Percentiles rank a stretch among this genome's conserved stretches.
phyloP scores from a whole-genome alignment of 2,797 vertebrate genomes.

The Parambassis ranga region DNA sequence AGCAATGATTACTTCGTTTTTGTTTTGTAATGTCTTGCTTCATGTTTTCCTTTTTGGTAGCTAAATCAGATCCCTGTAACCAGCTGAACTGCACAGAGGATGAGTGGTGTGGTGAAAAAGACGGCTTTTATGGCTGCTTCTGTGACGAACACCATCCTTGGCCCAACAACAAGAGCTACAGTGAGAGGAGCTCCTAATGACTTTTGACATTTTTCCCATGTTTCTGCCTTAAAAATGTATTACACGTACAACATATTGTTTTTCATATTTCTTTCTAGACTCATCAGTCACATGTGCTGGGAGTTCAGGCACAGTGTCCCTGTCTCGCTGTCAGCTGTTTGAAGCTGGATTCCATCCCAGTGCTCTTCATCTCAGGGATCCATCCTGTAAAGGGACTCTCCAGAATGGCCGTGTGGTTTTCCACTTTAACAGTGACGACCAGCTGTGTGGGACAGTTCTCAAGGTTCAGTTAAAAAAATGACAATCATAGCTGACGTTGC shows the following conservation, averaged over 20 bases:
- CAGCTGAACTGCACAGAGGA: slow-evolving; percentile 51
- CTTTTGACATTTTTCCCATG: background rate
- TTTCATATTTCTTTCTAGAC: slow-evolving; percentile 49
- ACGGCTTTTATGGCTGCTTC: slow-evolving; percentile 62
- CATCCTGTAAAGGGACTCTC: slow-evolving; percentile 56
- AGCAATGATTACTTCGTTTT: too few species aligned
- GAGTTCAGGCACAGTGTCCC: slow-evolving; percentile 62
- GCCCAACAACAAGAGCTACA: slow-evolving; percentile 44
- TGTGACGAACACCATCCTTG: slow-evolving; percentile 55
- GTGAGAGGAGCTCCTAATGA: slow-evolving; percentile 11
- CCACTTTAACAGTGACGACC: slow-evolving; percentile 58
- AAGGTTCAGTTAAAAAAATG: too few species aligned
- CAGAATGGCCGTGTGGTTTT: slow-evolving; percentile 67
- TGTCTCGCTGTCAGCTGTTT: slow-evolving; percentile 78
- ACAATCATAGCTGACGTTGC: too few species aligned
- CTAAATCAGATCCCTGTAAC: slow-evolving; percentile 55
- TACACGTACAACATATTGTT: too few species aligned
- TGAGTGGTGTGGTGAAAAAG: slow-evolving; percentile 70
- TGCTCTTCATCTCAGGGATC: slow-evolving; percentile 67
- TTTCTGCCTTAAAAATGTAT: background rate
- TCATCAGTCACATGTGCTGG: slow-evolving; percentile 56
- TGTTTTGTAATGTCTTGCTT: too few species aligned
- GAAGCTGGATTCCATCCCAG: slow-evolving; percentile 63
- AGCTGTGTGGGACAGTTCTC: slow-evolving; percentile 69
- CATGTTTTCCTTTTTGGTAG: slow-evolving; percentile 15